Base-by-base conservation (phyloP, 2,113 vertebrate genomes). In the Megalops atlanticus region DNA sequence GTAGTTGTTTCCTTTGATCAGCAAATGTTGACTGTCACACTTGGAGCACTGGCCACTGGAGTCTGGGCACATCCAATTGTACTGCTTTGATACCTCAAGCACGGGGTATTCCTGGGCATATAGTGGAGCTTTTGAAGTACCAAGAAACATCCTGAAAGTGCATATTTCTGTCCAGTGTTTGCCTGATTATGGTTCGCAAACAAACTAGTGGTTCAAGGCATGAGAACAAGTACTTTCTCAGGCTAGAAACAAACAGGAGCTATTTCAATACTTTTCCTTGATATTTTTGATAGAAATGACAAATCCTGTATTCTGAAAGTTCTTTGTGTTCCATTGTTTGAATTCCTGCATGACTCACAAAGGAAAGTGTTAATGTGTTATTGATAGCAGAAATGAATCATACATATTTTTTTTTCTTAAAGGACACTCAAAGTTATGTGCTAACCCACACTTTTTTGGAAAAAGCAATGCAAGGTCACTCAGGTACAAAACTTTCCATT, bases 341-440 rank as follows among this genome's bases (percentile, higher is more conserved):
- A 83, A 89, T 89, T 83, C 84, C 78, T 41, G 77, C 18, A 16
- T 91, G 89, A 91, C 80, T 92, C 91, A 92, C 86, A 84, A 69
- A 88, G 89, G 88, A 90, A 91, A 93, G 87, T 88, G 88, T 87
- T 88, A 91, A 91, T 87, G 80, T 81, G 84, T 88, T 76, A 75
- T 86, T 84, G 82, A 89, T 91, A 18, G 79, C 87, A 90, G 84
- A 54, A 31, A 83, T 90, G 83, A 91, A 89, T 93, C 90, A 91
- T 18, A 39, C 70, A 14, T 21, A 18, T 74, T n/a, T 49, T 12
- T 76, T 74, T 84, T 89, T 90, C 80, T 83, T 80, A 86, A 87
- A 87, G 88, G 54, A 69, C 85, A 84, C 89, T 82, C 85, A 89
- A 92, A 85, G 89, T 82, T 89, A 84, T 75, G 74, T 40, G 74